phyloP scores from a whole-genome alignment of 2,888 invertebrate genomes.

The Quadriops clusia region DNA sequence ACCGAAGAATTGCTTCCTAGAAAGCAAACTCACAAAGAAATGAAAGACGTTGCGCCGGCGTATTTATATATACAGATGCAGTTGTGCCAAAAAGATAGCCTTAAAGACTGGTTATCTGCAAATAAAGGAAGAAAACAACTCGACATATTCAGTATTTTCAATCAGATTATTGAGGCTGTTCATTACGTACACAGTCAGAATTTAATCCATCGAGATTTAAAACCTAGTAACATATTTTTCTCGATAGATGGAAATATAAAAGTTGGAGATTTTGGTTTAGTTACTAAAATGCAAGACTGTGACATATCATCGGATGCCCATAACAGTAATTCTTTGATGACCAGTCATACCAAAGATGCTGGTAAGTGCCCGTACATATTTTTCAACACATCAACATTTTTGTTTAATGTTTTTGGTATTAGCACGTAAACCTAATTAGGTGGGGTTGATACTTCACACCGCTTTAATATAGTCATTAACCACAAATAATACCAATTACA shows the following conservation, averaged over 20 bases:
- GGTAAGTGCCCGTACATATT: slow-evolving; percentile 34
- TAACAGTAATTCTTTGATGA: slow-evolving; percentile 18
- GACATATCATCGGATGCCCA: slow-evolving; percentile 32
- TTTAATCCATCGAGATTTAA: slow-evolving; percentile 91
- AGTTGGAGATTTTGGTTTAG: slow-evolving; percentile 97
- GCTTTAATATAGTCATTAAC: too few relatives aligned
- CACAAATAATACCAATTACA: too few relatives aligned
- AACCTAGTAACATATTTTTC: slow-evolving; percentile 91
- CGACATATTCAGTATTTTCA: slow-evolving; percentile 59
- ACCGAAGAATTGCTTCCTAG: too few relatives aligned
- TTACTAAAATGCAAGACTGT: slow-evolving; percentile 73
- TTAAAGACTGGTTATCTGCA: slow-evolving; percentile 79
- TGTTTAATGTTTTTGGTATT: too few relatives aligned
- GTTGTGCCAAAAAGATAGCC: slow-evolving; percentile 74
- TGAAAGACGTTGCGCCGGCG: slow-evolving; percentile 34
- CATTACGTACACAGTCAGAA: slow-evolving; percentile 89
- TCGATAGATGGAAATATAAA: slow-evolving; percentile 82
- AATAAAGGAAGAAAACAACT: slow-evolving; percentile 40
- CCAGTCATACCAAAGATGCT: slow-evolving; percentile 50
- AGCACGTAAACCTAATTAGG: too few relatives aligned
- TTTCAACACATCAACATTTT: not conserved
- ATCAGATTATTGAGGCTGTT: slow-evolving; percentile 88
- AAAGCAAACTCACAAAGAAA: too few relatives aligned
- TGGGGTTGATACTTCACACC: too few relatives aligned
- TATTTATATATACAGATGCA: slow-evolving; percentile 98